These are phyloP conservation scores for Carassius carassius DNA, from an alignment of 2,113 vertebrate species.

Conservation along the genomic window DNA sequence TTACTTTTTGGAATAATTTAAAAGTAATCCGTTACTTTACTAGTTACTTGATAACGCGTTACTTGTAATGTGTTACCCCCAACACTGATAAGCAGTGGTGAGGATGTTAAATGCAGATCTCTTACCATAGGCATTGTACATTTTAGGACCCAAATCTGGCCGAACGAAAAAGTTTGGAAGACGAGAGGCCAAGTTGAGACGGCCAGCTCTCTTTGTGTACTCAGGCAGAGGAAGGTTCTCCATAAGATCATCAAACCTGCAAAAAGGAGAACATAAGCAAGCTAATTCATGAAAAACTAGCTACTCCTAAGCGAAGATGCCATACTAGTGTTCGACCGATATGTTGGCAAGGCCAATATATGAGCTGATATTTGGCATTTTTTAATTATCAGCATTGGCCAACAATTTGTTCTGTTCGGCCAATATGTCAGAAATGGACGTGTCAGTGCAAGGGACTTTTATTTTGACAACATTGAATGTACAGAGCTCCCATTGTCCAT, in stretches of 20 bases:
- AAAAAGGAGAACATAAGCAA: not conserved
- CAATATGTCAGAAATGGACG: too few species aligned
- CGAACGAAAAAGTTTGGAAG: conserved; percentile 98
- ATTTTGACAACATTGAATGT: too few species aligned
- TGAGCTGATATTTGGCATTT: too few species aligned
- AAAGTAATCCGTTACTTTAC: too few species aligned
- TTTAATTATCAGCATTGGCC: too few species aligned
- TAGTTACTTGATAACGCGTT: too few species aligned
- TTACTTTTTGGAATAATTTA: too few species aligned
- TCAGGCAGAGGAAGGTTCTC: conserved; percentile 97
- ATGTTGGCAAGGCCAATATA: not conserved
- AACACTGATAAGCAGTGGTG: not conserved
- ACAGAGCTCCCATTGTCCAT: too few species aligned
- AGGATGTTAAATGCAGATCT: conserved; percentile 14
- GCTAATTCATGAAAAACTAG: not conserved
- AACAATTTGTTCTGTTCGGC: too few species aligned
- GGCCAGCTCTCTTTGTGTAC: conserved; percentile 97
- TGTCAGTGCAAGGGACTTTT: too few species aligned
- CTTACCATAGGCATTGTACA: conserved; percentile 99
- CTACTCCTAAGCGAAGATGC: not conserved
- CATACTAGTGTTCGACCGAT: not conserved
- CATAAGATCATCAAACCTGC: conserved; percentile 96
- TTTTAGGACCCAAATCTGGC: conserved; percentile 96
- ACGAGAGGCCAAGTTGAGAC: conserved; percentile 93
- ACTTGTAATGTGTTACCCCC: too few species aligned